Evolutionary conservation across 2,113 vertebrate genomes (phyloP).

Genomic region (Dromaius novaehollandiae): DNA sequence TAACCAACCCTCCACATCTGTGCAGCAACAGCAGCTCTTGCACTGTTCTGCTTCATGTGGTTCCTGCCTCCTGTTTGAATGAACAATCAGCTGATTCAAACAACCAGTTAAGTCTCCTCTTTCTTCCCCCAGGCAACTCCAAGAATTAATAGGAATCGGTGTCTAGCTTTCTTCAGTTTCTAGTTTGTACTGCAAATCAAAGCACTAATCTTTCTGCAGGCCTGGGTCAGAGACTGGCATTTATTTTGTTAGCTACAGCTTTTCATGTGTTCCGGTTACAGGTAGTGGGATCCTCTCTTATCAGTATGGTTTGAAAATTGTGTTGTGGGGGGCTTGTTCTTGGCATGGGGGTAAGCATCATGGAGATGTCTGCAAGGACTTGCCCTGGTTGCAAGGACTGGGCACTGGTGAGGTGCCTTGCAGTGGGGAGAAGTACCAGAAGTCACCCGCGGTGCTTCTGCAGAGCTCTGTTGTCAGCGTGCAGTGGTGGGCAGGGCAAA

Average conservation of each 20-base stretch:
- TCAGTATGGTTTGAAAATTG: neutral
- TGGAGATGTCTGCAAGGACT: neutral
- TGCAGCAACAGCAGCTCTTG: neutral
- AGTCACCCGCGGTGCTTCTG: neutral
- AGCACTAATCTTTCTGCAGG: neutral
- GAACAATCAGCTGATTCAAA: neutral
- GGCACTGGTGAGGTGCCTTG: neutral
- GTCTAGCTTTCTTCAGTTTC: neutral
- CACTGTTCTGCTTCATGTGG: neutral
- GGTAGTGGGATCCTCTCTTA: neutral
- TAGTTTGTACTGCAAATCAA: neutral
- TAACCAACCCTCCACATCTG: neutral
- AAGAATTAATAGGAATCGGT: neutral
- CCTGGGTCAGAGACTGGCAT: neutral
- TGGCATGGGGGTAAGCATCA: neutral
- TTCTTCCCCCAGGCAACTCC: neutral
- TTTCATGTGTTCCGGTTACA: neutral
- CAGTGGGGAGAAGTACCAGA: neutral
- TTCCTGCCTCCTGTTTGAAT: neutral
- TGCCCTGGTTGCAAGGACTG: neutral
- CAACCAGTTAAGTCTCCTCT: neutral
- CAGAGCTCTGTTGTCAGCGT: neutral
- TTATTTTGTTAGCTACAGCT: neutral
- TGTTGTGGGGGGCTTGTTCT: neutral
- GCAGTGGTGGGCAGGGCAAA: rapidly evolving